These are phyloP conservation scores for Atethmia centrago DNA, from an alignment of 2,888 invertebrate genomes.

Conservation along the genomic window DNA sequence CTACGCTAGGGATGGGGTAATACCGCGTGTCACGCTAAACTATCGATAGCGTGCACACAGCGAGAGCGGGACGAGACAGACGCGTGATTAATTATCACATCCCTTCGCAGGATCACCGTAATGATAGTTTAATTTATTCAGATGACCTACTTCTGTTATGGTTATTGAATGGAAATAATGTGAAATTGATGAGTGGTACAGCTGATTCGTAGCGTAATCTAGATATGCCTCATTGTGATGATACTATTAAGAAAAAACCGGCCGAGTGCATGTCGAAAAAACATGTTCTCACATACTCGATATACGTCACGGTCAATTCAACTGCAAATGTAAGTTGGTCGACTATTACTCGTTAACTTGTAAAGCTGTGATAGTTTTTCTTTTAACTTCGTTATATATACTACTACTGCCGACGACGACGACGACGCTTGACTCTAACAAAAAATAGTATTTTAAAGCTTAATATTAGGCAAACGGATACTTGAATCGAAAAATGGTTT, in stretches of 20 bases:
- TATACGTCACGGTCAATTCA: too few species aligned
- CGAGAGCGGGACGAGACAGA: slow-evolving; percentile 45
- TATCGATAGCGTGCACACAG: slow-evolving; percentile 57
- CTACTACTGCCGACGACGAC: too few species aligned
- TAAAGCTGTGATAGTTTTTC: too few species aligned
- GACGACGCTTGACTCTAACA: too few species aligned
- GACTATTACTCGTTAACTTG: too few species aligned
- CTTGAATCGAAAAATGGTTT: too few species aligned
- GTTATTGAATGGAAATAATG: slow-evolving; percentile 50
- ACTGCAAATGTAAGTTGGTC: too few species aligned
- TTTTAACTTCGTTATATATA: too few species aligned
- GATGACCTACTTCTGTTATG: slow-evolving; percentile 51
- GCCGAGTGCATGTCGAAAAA: too few species aligned
- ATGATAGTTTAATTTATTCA: slow-evolving; percentile 60
- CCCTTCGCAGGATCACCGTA: slow-evolving; percentile 43
- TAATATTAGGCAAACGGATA: too few species aligned
- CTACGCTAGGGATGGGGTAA: slow-evolving; percentile 42
- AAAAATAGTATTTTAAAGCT: too few species aligned
- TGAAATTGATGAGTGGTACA: slow-evolving; percentile 23
- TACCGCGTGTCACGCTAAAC: slow-evolving; percentile 55
- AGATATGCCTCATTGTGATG: background rate
- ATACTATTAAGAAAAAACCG: background rate
- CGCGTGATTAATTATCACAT: slow-evolving; percentile 59
- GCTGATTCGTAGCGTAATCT: background rate
- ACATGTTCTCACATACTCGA: too few species aligned